Percentiles rank a stretch among this genome's conserved stretches.
Evolutionary conservation across 35 echinoderm and acorn worm genomes (phyloP).

Genomic region (Anneissia japonica): DNA sequence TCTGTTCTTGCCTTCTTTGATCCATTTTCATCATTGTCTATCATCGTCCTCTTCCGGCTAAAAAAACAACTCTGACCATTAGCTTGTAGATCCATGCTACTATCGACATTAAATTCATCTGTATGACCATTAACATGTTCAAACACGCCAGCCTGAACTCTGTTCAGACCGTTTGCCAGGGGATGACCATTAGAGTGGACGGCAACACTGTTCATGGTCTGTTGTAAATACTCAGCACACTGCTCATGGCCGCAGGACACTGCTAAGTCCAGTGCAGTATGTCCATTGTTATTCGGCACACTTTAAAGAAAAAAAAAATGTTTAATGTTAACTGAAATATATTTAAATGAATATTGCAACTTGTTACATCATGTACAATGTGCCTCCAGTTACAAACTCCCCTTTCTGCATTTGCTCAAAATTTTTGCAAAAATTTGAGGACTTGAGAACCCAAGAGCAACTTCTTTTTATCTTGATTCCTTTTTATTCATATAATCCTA

Average conservation of each 20-base stretch:
- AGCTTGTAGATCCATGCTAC: neutral
- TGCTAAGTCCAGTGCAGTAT: neutral
- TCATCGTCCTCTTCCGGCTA: neutral
- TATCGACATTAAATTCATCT: too few species aligned
- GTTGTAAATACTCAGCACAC: neutral
- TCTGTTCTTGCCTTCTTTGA: neutral
- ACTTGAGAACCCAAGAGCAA: too few species aligned
- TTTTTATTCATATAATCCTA: too few species aligned
- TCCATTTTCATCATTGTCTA: neutral
- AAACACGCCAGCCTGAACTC: neutral
- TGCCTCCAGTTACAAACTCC: too few species aligned
- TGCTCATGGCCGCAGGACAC: neutral
- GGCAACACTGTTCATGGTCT: neutral
- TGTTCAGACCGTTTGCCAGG: neutral
- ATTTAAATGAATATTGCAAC: neutral
- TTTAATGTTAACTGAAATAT: neutral
- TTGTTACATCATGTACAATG: too few species aligned
- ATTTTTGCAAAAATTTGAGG: too few species aligned
- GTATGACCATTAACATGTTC: neutral
- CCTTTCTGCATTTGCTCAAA: too few species aligned
- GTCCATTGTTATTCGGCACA: neutral
- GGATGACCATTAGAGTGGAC: neutral
- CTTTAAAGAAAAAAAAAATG: neutral
- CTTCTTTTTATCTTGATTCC: too few species aligned
- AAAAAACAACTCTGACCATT: neutral